A percentile compares a stretch with the other conserved stretches of the same genome.
These are phyloP conservation scores for Pantelozetes paolii DNA, from an alignment of 2,888 invertebrate genomes.

Conservation along the genomic window DNA sequence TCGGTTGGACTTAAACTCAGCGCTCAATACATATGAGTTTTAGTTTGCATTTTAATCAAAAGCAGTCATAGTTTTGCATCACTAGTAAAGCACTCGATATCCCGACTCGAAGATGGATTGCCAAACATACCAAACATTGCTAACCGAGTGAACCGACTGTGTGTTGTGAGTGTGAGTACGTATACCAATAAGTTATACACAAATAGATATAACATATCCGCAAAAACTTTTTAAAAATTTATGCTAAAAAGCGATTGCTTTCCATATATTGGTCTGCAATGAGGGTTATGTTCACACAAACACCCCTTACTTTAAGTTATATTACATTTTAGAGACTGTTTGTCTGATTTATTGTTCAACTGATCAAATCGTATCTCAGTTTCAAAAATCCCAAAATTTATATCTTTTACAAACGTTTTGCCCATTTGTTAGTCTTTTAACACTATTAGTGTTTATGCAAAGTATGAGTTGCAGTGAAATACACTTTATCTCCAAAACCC, in stretches of 20 bases:
- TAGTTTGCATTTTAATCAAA: constrained; percentile 38
- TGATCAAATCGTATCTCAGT: constrained; percentile 27
- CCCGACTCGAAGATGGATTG: constrained; percentile 33
- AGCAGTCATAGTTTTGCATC: background rate
- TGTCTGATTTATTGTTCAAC: constrained; percentile 35
- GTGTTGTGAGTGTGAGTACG: background rate
- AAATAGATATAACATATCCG: background rate
- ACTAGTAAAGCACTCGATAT: background rate
- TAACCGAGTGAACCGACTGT: background rate
- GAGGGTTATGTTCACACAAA: constrained; percentile 1
- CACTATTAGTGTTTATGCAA: constrained; percentile 35
- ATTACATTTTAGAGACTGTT: constrained; percentile 28
- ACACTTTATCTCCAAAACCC: constrained; percentile 36
- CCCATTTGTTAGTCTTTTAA: constrained; percentile 34
- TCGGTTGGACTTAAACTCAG: background rate
- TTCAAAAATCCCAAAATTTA: constrained; percentile 36
- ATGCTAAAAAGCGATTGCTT: constrained; percentile 10
- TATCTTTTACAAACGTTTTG: background rate
- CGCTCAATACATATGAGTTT: constrained; percentile 1
- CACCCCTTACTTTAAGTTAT: constrained; percentile 8
- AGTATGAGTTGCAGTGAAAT: constrained; percentile 19
- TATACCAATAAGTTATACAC: background rate
- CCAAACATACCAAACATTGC: constrained; percentile 32
- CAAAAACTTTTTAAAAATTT: constrained; percentile 23
- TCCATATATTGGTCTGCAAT: constrained; percentile 2